Conservation (phyloP, 2,113 vertebrate species). For the Spizaetus ornatus region DNA sequence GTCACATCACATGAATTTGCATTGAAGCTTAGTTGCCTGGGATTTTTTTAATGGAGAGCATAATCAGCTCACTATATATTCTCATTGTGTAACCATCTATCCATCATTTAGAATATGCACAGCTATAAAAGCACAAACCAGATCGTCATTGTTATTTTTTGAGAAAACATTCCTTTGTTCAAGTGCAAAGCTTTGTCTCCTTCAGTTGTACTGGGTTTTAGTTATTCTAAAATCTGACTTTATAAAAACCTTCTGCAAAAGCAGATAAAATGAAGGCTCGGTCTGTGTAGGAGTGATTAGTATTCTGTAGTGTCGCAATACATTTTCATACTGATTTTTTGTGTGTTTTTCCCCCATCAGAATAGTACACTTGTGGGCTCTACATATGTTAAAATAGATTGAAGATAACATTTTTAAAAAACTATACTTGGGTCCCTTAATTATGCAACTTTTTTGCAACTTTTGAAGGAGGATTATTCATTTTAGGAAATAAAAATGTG, state of each 20-base stretch:
- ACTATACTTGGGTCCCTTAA: slow-evolving; percentile 47
- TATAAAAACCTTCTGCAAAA: slow-evolving; percentile 46
- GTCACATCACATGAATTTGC: slow-evolving; percentile 15
- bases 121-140: slow-evolving; percentile 54
- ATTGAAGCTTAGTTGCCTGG: background rate
- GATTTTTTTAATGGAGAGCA: slow-evolving; percentile 30
- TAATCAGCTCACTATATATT: slow-evolving; percentile 31
- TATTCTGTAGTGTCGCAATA: slow-evolving; percentile 65
- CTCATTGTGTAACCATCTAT: slow-evolving; percentile 49
- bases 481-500: background rate
- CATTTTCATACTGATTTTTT: slow-evolving; percentile 71
- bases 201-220: slow-evolving; percentile 46
- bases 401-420: slow-evolving; percentile 41
- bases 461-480: slow-evolving; percentile 39
- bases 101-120: slow-evolving; percentile 49
- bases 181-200: slow-evolving; percentile 55
- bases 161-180: slow-evolving; percentile 56
- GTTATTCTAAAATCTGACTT: slow-evolving; percentile 63
- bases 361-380: slow-evolving; percentile 74
- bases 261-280: slow-evolving; percentile 54
- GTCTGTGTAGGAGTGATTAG: slow-evolving; percentile 73
- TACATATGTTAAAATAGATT: slow-evolving; percentile 69
- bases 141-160: slow-evolving; percentile 40
- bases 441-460: slow-evolving; percentile 52
- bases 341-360: slow-evolving; percentile 63